Base-by-base conservation (phyloP, 2,888 invertebrate species). In the Drosophila longiperda region DNA sequence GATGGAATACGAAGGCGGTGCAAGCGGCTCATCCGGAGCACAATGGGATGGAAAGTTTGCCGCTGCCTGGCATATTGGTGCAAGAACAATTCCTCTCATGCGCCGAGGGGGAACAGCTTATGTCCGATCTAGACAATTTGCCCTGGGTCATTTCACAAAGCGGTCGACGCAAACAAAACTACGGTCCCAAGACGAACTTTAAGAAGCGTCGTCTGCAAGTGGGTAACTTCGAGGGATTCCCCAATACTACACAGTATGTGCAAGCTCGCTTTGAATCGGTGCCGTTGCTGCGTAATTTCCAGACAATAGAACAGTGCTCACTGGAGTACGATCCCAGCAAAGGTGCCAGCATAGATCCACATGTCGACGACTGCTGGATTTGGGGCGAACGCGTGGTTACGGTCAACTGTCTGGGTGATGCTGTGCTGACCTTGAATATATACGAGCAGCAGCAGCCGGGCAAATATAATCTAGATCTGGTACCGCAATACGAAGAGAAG, bases 361-460 rank as follows among this genome's bases (percentile, higher is more conserved):
- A 99, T 91, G 97, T 99, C 82, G 99, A 99, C 93, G 99, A 99
- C 90, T 98, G 97, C 91, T 99, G 99, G 99, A 95, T 99, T 68
- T 99, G 99, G 99, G 99, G 99, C 8, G 98, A 99, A 93, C 95
- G 99, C 78, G 96, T 99, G 42, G 96, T 99, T 1, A 99, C 98
- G 0, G 95, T 99, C 0, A 99, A 98, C 92, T 95, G 98, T 82
- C 92, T 97, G 20, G 95, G 97, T 0, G 96, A 97, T 91, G 96
- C 98, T 0, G 95, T 96, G 2, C 94, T 99, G 40, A 98, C 97
- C 0, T 95, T 99, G 94, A 96, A 95, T 0, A 66, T 87, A 3
- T 91, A 91, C 53, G 82, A 91, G 76, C 45, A 45, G 8, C 90
- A 91, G 75, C 82, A 75, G 33, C 17, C 59, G 0, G 55, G 68